A percentile compares a stretch with the other conserved stretches of the same genome.
These are phyloP conservation scores for Diachrysia chrysitis DNA, from an alignment of 2,888 invertebrate species.

Conservation along the genomic window DNA sequence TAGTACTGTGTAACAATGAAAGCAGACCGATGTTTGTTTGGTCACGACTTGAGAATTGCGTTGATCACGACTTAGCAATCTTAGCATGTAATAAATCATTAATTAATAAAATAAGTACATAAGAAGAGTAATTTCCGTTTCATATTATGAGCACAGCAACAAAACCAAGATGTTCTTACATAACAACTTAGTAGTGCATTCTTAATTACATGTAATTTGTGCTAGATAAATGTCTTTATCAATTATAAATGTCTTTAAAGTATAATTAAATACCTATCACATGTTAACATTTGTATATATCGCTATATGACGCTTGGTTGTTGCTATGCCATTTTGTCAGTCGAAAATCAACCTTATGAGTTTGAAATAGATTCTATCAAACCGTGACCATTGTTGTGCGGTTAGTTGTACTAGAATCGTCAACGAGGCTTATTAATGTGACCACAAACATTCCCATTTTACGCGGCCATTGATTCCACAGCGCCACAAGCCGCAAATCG, in stretches of 20 bases:
- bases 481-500: constrained; percentile 21
- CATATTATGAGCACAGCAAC: not conserved
- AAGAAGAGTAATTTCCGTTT: not conserved
- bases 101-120: not conserved
- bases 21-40: no score
- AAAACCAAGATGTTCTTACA: not conserved
- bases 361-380: not conserved
- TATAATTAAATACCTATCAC: not conserved
- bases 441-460: constrained; percentile 34
- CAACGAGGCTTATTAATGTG: constrained; percentile 29
- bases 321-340: not conserved
- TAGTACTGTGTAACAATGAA: not conserved
- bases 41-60: not conserved
- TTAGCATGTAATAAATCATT: not conserved
- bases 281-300: not conserved
- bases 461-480: constrained; percentile 15
- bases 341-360: not conserved
- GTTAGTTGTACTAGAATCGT: constrained; percentile 18
- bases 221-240: constrained; percentile 1
- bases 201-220: not conserved
- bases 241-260: not conserved
- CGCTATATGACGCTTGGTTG: not conserved
- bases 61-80: not conserved
- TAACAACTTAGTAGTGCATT: not conserved
- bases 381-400: not conserved